Base-by-base conservation (phyloP, 1,140 invertebrate species). In the Cephus cinctus region DNA sequence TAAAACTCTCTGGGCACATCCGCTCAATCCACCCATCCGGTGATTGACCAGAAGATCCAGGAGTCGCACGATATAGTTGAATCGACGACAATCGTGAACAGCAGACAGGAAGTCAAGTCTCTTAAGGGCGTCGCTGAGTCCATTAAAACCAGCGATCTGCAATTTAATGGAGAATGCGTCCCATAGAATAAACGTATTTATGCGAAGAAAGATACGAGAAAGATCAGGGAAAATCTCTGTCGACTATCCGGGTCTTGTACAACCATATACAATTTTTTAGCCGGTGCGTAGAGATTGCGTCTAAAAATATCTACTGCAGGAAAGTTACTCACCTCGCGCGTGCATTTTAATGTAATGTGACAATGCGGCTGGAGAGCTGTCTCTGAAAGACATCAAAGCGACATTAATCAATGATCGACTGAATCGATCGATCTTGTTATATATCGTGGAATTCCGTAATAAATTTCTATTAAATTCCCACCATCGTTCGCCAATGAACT, bases 1-100 rank as follows among this genome's bases (percentile, higher is more conserved):
- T 14, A 98, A 80, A 38, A 94, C 85, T 68, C 94, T 92, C 71
- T 98, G 94, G 20, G 94, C 92, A 58, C 91, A 92, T 16, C 96
- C 96, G 52, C 94, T 94, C 16, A 98, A 78, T 43, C 86, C 86
- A 38, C 74, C 74, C 74, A 77, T 75, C 47, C 72, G 67, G 43
- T 77, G 74, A 34, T 89, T 87, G 22, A 98, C 86, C 30, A 98
- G 78, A 20, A 98, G 78, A 66, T 94, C 87, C 43, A 98, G 76
- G 23, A 98, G 78, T 57, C 94, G 93, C 63, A 92, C 95, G 58
- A 98, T 94, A 74, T 98, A 99, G 73, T 96, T 96, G 75, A 98
- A 98, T 42, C 96, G 81, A 41, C 94, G 83, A 11, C 91, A 89
- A 76, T 99, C 95, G 44, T 89, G 87, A 21, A 97, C 94, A 2